Base-by-base conservation (phyloP, 2,888 invertebrate genomes). In the Bruchidius siliquastri region DNA sequence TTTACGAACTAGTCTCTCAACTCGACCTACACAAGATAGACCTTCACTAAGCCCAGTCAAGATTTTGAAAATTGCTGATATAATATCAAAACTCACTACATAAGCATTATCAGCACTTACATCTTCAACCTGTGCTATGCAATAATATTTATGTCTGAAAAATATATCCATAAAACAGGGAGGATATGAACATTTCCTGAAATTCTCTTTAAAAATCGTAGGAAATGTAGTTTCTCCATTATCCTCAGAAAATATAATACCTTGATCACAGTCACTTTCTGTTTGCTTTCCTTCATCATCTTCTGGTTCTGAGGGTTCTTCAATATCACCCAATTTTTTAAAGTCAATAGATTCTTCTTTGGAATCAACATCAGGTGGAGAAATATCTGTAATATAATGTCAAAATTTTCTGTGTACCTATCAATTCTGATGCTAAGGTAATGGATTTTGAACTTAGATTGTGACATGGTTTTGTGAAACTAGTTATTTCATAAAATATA, bases 121-220 rank as follows among this genome's bases (percentile, higher is more conserved):
- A 83, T 93, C 91, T 84, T 95, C 95, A 6, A 94, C 90, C 87
- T 93, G 94, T 0, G 92, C 91, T 71, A 88, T 88, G 78, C 91
- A 91, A 76, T 93, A 90, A 81, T 92, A 91, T 70, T 91, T 87
- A 75, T 90, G 88, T 67, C 90, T 88, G n/a, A 90, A 89, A 73
- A 91, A 86, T 20, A 95, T 88, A 82, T 95, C 93, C 26, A 94
- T 89, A 79, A 93, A 91, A 75, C 89, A 88, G 10, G 91, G 87
- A 0, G 94, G 91, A 77, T 93, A 89, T 68, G 87, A 81, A 26
- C 91, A 92, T 2, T 85, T 85, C 68, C 90, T 88, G 74, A 92
- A 91, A 75, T 90, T 89, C 66, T 90, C 86, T 1, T 90, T 22
- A 66, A 77, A 77, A 6, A 70, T 68, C 20, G 22, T 68, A 20